A percentile compares a stretch with the other conserved stretches of the same genome.
Conservation (phyloP, 2,113 vertebrate genomes). For the Cairina moschata region DNA sequence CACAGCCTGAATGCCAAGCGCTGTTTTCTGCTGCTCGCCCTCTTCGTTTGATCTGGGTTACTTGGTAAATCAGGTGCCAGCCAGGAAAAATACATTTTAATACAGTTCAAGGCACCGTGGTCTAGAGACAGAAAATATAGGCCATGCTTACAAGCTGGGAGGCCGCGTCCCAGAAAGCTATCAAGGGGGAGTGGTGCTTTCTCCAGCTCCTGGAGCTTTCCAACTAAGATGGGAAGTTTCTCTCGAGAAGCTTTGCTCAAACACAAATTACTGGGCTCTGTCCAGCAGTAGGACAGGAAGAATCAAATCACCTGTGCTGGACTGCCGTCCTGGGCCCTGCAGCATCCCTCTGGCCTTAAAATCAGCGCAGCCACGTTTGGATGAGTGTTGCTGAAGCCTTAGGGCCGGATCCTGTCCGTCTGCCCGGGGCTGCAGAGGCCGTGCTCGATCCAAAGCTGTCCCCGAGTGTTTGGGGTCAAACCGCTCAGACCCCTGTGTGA, state of each 20-base stretch:
- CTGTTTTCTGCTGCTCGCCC: too few species aligned
- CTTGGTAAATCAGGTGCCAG: neutral
- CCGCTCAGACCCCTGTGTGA: neutral
- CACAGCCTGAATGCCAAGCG: too few species aligned
- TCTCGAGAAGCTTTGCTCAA: neutral
- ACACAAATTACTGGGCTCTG: neutral
- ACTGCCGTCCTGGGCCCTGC: neutral
- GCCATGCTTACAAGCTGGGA: neutral
- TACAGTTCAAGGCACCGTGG: neutral
- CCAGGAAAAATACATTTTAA: neutral
- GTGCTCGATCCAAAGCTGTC: rapidly evolving
- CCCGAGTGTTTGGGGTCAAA: neutral
- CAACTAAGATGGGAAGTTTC: neutral
- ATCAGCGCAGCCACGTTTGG: rapidly evolving
- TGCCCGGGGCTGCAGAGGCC: rapidly evolving
- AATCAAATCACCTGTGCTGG: rapidly evolving
- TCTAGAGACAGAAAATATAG: conserved; percentile 1
- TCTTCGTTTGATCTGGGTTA: neutral
- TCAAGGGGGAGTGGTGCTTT: conserved; percentile 25
- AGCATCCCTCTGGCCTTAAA: neutral
- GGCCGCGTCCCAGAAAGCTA: conserved; percentile 6
- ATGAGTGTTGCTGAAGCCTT: neutral
- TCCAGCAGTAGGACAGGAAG: neutral
- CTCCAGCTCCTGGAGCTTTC: conserved; percentile 16
- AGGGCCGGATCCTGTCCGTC: neutral